Base-by-base conservation (phyloP, 1,140 invertebrate genomes). In the Drosophila obscura region DNA sequence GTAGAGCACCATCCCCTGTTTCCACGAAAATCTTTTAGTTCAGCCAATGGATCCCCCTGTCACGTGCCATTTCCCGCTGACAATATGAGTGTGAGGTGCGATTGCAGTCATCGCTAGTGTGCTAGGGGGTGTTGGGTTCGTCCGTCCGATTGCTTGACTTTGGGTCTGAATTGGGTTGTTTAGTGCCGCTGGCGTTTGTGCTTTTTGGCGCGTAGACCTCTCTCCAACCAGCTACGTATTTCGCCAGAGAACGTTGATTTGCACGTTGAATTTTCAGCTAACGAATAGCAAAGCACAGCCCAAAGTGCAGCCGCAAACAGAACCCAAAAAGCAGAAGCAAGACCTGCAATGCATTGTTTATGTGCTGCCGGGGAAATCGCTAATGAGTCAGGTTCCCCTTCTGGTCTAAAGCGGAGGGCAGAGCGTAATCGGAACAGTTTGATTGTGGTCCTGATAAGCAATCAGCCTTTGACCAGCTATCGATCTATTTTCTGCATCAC, bases 141-240 rank as follows among this genome's bases (percentile, higher is more conserved):
- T 31, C 28, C 28, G 28, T 9, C 4, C 31, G 35, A 13, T 39
- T 39, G 35, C 35, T 39, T 39, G 35, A 39, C 35, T 39, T 39
- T 39, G 35, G 35, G 11, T 39, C 35, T 13, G 31, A 11, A 35
- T 35, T 35, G 31, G 73, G 52, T 59, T 80, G 59, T 49, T 5
- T 63, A 59, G 39, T 55, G 63, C 22, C 22, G 26, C 8, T 84
- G 81, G 81, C 65, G 74, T 57, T 77, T 85, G 82, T 85, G 82
- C 63, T 51, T 82, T 85, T 87, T 65, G 62, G 82, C 82, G 78
- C 83, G 83, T 85, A 85, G 63, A 73, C 82, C 19, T 19, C 53
- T 43, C 48, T 67, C 51, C 45, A 52, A 35, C 35, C 31, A 13
- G 63, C 68, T 44, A 55, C 50, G 57, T 15, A 78, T 75, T 81